Base-by-base conservation (phyloP, 2,888 invertebrate genomes). In the Falcaria lacertinaria region DNA sequence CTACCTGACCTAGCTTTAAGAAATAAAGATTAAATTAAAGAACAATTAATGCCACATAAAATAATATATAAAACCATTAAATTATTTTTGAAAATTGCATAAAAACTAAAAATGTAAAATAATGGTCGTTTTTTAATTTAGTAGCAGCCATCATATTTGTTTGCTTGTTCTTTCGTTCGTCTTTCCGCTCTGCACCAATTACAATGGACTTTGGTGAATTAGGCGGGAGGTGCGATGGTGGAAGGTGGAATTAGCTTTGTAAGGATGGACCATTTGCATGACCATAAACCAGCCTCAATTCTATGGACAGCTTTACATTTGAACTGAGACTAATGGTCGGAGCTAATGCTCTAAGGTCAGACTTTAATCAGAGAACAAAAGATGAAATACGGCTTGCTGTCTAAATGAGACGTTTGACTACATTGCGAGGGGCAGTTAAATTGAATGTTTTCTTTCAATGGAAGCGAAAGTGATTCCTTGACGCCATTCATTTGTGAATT, bases 311-410 rank as follows among this genome's bases (percentile, higher is more conserved):
- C n/a, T n/a, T 13, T 19, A 8, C 14, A 8, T 22, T 22, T 13
- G 25, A 1, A 17, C 22, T 15, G 14, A 14, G 37, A 37, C 15
- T 37, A 37, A 37, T 37, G 22, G 22, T 15, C 1, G 37, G 6
- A 22, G 37, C 22, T 37, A 37, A 37, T 37, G 22, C 25, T 16
- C 11, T 37, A 25, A 25, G 15, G 37, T 37, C 37, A 15, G 22
- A 25, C 37, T 4, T 25, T 37, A 37, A 25, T 37, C 25, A 22
- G 22, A 5, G 22, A 37, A 37, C 37, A 37, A 37, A 25, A 37
- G 15, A 37, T 37, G 37, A 37, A 25, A 37, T n/a, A 37, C 37
- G 37, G 22, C 22, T 3, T 14, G 14, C 15, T 15, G 14, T 28
- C 7, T 1, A 28, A 28, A 28, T 28, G 28, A 28, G 28, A 28